A percentile compares a stretch with the other conserved stretches of the same genome.
Evolutionary conservation across 2,797 vertebrate genomes (phyloP).

Genomic region (Melanogrammus aeglefinus): DNA sequence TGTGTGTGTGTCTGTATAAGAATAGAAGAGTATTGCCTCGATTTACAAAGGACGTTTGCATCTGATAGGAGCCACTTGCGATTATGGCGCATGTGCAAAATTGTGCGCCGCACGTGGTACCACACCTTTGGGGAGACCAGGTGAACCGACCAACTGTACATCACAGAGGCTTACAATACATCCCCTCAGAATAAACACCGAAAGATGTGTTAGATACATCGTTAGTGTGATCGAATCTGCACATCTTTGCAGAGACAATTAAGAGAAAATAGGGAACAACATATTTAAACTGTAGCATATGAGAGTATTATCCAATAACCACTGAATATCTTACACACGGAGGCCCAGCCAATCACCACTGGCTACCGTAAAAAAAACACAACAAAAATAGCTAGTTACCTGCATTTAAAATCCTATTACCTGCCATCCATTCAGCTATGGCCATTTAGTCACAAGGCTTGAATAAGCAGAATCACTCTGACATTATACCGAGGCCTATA

Average conservation of each 20-base stretch:
- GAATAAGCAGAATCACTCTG: not conserved
- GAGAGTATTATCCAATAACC: not conserved
- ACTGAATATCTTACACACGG: not conserved
- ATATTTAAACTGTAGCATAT: not conserved
- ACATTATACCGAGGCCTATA: not conserved
- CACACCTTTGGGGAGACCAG: not conserved
- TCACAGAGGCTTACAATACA: not conserved
- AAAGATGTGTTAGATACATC: not conserved
- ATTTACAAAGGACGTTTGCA: constrained; percentile 55
- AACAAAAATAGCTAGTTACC: not conserved
- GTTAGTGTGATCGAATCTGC: not conserved
- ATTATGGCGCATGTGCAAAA: constrained; percentile 64
- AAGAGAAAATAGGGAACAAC: not conserved
- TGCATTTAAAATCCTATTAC: not conserved
- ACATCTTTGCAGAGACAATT: not conserved
- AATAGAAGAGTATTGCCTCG: constrained; percentile 43
- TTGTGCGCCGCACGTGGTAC: constrained; percentile 39
- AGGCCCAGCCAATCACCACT: not conserved
- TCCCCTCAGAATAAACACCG: not conserved
- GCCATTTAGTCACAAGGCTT: not conserved
- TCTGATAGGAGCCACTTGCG: constrained; percentile 57
- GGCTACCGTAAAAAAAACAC: too few relatives aligned
- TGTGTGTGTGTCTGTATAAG: constrained; percentile 31
- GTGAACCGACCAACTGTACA: not conserved
- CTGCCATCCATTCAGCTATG: not conserved